Evolutionary conservation across 2,888 invertebrate genomes (phyloP), one percentile per base, ranked within the genome.

Genomic region (Ypsolopha scabrella): DNA sequence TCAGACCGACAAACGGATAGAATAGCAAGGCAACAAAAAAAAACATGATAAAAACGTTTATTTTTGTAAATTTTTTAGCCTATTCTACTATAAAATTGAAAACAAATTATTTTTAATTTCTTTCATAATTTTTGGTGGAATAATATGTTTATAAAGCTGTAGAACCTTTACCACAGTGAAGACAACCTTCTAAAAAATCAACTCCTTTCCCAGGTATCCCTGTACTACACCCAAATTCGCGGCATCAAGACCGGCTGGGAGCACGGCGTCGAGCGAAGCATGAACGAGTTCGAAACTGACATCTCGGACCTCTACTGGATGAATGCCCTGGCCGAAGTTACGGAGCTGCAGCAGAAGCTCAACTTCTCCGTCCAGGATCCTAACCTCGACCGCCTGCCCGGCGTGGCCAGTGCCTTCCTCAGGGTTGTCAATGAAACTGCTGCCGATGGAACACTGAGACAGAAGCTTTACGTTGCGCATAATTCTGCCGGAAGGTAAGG

Each of bases 161-260:
- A 24, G 4, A 24, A 24, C 24, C 24, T 24, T 24, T 24, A 4
- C 24, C 24, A 24, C 24, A 24, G 4, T 24, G 4, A 24, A 24
- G 4, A 24, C 4, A 24, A 24, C 24, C 24, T 24, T 24, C 24
- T 24, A 24, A 2, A 24, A 24, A 24, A 24, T 24, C 24, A 24
- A 24, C 24, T 24, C 10, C 34, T 35, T 47, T 67, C 64, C 11
- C 64, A 91, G 90, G 91, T 95, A 48, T 89, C 90, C 50, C 73
- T 96, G 50, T 91, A 93, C 65, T 91, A 94, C 68, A 87, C 88
- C 24, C 96, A 96, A 82, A 79, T 95, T 54, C 90, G 90, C 64
- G 96, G 96, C 1, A 77, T 96, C 51, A 90, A 89, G 61, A 91
- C 90, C 51, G 96, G 95, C 6, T 95, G 92, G 88, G 88, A 88